Evolutionary conservation across 2,888 invertebrate genomes (phyloP).

Genomic region (Brenthis daphne): DNA sequence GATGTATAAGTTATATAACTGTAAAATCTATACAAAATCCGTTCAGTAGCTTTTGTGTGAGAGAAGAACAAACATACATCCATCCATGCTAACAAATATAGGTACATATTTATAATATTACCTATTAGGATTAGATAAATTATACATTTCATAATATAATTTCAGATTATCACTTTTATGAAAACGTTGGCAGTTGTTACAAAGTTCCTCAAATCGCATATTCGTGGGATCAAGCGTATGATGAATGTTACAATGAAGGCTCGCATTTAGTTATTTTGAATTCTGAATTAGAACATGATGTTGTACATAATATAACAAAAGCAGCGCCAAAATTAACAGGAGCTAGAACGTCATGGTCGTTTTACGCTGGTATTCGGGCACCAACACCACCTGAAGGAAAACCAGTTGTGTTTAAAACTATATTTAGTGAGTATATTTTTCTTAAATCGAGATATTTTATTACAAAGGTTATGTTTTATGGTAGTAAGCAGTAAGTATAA

Average conservation of each 20-base stretch:
- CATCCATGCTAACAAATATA: no score
- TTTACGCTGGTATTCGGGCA: constrained; percentile 60
- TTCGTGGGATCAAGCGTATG: constrained; percentile 63
- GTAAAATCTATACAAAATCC: no score
- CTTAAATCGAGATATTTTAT: background rate
- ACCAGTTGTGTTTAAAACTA: constrained; percentile 57
- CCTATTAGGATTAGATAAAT: background rate
- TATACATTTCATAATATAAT: background rate
- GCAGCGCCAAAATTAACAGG: constrained; percentile 26
- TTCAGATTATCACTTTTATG: constrained; percentile 53
- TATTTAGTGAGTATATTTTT: constrained; percentile 59
- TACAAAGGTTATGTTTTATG: background rate
- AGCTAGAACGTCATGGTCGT: constrained; percentile 48
- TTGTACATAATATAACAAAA: constrained; percentile 48
- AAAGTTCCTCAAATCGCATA: constrained; percentile 48
- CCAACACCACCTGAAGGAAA: constrained; percentile 43
- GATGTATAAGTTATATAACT: no score
- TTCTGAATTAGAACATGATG: constrained; percentile 53
- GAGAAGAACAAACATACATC: background rate
- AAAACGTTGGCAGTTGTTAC: constrained; percentile 61
- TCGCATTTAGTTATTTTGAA: constrained; percentile 61
- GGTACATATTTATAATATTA: no score
- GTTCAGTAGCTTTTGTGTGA: no score
- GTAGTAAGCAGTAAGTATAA: background rate
- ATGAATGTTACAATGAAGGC: constrained; percentile 56